These are phyloP conservation scores for Ahaetulla prasina DNA, from an alignment of 2,113 vertebrate genomes.

Conservation along the genomic window DNA sequence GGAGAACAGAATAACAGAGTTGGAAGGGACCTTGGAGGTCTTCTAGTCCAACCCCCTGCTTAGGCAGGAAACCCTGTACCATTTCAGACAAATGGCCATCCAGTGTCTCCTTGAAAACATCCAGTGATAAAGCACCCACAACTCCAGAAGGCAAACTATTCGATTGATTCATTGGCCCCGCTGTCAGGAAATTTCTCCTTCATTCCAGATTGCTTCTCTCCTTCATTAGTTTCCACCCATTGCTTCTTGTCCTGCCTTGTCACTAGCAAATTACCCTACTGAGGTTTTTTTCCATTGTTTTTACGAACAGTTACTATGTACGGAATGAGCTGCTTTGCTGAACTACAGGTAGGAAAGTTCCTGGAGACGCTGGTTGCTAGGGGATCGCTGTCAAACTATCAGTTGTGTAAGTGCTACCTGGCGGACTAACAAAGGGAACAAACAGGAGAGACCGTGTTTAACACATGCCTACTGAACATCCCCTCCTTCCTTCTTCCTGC, in stretches of 20 bases:
- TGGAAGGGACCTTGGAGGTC: not conserved
- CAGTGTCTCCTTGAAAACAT: too few species aligned
- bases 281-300: not conserved
- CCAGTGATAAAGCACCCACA: too few species aligned
- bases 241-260: not conserved
- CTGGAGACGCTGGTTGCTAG: slow-evolving; percentile 33
- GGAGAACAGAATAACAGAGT: not conserved
- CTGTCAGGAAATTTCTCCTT: too few species aligned
- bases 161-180: too few species aligned
- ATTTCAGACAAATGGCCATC: too few species aligned
- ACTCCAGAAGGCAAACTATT: too few species aligned
- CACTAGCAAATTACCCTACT: not conserved
- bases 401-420: slow-evolving; percentile 34
- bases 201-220: too few species aligned
- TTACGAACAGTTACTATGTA: slow-evolving; percentile 1
- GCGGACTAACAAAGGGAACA: not conserved
- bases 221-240: too few species aligned
- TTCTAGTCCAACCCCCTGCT: too few species aligned
- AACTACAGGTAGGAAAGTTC: not conserved
- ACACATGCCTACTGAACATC: not conserved
- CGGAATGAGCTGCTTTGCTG: slow-evolving; percentile 1
- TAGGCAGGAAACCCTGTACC: too few species aligned
- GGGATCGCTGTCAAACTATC: slow-evolving; percentile 36
- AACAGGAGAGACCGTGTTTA: not conserved
- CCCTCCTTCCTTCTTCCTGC: not conserved